Evolutionary conservation across 2,888 invertebrate species (phyloP).

Genomic region (Hirtodrosophila histrioides): DNA sequence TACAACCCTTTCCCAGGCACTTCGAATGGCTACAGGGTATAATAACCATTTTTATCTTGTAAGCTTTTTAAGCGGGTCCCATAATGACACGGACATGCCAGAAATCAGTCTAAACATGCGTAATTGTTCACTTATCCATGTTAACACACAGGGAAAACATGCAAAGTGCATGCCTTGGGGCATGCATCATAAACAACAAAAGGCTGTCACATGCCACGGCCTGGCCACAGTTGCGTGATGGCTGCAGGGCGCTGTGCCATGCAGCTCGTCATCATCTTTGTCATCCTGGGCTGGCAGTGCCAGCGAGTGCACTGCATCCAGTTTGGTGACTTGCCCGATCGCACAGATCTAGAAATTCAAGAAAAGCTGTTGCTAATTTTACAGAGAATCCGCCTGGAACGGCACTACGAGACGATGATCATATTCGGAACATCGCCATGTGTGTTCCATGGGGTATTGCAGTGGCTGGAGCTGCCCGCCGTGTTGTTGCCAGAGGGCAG

Average conservation of each 20-base stretch:
- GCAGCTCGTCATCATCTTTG: constrained; percentile 8
- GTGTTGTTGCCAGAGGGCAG: constrained; percentile 33
- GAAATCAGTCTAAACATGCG: constrained; percentile 3
- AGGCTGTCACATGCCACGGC: no score
- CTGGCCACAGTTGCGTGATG: constrained; percentile 40
- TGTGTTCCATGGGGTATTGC: constrained; percentile 42
- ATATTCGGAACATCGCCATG: constrained; percentile 50
- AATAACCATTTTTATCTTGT: no score
- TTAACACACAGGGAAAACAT: constrained; percentile 10
- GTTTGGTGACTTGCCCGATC: neutral
- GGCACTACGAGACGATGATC: constrained; percentile 35
- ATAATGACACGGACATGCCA: constrained; percentile 2
- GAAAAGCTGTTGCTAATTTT: constrained; percentile 26
- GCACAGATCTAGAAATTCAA: neutral
- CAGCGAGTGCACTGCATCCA: neutral
- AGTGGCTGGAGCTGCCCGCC: constrained; percentile 20
- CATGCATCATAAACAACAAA: neutral
- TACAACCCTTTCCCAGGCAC: no score
- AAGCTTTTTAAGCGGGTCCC: neutral
- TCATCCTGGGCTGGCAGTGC: constrained; percentile 6
- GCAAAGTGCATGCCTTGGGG: constrained; percentile 1
- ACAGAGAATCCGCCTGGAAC: constrained; percentile 32
- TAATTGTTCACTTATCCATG: constrained; percentile 11
- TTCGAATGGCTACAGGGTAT: no score
- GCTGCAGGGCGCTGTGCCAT: constrained; percentile 16